A percentile compares a stretch with the other conserved stretches of the same genome.
Conservation (phyloP, 1,140 invertebrate genomes). For the Heliconius hermathena region DNA sequence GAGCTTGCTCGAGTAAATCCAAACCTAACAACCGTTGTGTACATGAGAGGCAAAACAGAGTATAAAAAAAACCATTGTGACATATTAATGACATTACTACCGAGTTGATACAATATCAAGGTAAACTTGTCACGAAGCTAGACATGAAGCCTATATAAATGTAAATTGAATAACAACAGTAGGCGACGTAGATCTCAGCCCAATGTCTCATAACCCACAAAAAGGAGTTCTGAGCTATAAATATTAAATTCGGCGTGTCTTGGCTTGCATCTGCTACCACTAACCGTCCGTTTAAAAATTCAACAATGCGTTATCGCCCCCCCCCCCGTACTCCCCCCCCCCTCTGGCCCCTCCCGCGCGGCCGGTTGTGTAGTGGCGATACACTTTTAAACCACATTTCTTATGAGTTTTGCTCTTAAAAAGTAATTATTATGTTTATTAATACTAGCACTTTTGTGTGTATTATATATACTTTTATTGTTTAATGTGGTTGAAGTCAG, state of each 20-base stretch:
- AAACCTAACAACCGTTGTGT: too few species aligned
- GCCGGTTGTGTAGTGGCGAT: background rate
- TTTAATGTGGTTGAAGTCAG: too few species aligned
- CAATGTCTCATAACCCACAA: constrained; percentile 11
- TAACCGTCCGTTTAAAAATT: constrained; percentile 13
- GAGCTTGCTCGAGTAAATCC: too few species aligned
- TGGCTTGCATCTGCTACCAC: constrained; percentile 12
- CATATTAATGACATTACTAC: too few species aligned
- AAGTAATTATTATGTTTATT: background rate
- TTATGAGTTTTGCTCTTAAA: background rate
- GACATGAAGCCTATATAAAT: background rate
- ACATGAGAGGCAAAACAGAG: too few species aligned
- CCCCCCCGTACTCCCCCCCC: too few species aligned
- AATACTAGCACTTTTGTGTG: background rate
- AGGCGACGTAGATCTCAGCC: background rate
- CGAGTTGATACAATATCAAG: too few species aligned
- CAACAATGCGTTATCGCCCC: constrained; percentile 5
- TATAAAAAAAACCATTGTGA: too few species aligned
- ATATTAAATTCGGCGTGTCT: constrained; percentile 6
- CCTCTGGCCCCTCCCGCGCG: too few species aligned
- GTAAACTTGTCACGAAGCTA: too few species aligned
- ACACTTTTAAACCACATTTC: background rate
- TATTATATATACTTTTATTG: too few species aligned
- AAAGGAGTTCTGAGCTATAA: constrained; percentile 5
- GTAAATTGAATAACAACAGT: background rate